Evolutionary conservation across 2,113 vertebrate species (phyloP), one percentile per base, ranked within the genome.

Genomic region (Fulica atra): DNA sequence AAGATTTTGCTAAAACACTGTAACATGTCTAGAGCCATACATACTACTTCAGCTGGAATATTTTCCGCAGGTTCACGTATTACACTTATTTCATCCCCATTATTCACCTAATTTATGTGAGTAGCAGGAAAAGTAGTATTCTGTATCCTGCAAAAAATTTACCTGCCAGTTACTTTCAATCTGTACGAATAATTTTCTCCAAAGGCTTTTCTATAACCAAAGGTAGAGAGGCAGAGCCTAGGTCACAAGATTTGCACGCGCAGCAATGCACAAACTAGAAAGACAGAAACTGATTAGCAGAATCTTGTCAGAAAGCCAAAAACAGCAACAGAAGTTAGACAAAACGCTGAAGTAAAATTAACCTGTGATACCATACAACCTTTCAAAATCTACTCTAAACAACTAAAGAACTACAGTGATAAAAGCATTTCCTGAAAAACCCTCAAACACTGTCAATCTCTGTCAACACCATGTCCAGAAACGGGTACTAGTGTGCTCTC

Each of bases 391-490:
- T 87, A 93, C 77, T 83, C 46, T 19, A 81, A 80, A 79, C 48
- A 94, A 88, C 74, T 60, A 2, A 92, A 90, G 71, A 73, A 93
- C 57, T 72, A 88, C 65, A 65, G 81, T 69, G 88, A 91, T 24
- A 92, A 96, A 96, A 92, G 12, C 36, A 81, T 87, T 92, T 93
- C 88, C 88, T 88, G 88, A 94, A 88, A 96, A 92, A 61, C 25
- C 48, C 1, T 95, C 83, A 91, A 91, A 95, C 65, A 40, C 91
- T 96, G 93, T 93, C 96, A 96, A 95, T 96, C 92, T 94, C 90
- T 97, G 93, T 96, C 90, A 96, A 96, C 96, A 96, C 95, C 83
- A 89, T 19, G 81, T 91, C 93, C 93, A 95, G 80, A 91, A 96
- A 94, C 42, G 81, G 61, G 51, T 83, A 64, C 60, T 93, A 66